Evolutionary conservation across 2,113 vertebrate genomes (phyloP), one percentile per base, ranked within the genome.

Genomic region (Anarhynchus alexandrinus): DNA sequence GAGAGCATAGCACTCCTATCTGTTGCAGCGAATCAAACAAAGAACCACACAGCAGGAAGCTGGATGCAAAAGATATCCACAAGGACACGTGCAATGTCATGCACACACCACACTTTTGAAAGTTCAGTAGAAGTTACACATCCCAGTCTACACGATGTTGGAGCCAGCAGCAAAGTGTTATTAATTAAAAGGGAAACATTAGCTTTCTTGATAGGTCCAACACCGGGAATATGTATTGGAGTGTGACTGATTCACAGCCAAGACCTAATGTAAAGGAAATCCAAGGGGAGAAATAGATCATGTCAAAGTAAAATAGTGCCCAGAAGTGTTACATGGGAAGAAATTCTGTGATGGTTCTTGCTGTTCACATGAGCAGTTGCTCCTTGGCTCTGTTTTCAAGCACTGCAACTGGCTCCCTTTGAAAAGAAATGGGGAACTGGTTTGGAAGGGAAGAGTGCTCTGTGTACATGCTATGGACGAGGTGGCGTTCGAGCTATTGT

Each of bases 401-500:
- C 25, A 59, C 29, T 59, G 38, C 62, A 77, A 9, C 70, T 77
- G n/a, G 2, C 6, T 76, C 25, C 36, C 49, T 76, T 58, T 65
- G 43, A 45, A 70, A 47, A 70, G 38, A 70, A 64, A 69, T 10
- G 34, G 15, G 17, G 17, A 65, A 29, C 3, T 65, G 34, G 4
- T 65, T 82, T 74, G 42, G 36, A 90, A 51, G 10, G 25, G 29
- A 76, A 45, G 34, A 45, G 29, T 7, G 21, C 4, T 54, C 29
- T 47, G 20, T 45, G 34, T 65, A 15, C 43, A 7, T 15, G 21
- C 11, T 58, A n/a, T 34, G 30, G 51, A 42, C 47, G 43, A 59
- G 36, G 40, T 0, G 0, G 16, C 0, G 0, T 47, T 42, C 42
- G 25, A 82, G 34, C 25, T 58, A 15, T 36, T 2, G 2, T 38